A percentile compares a stretch with the other conserved stretches of the same genome.
Evolutionary conservation across 2,888 invertebrate genomes (phyloP).

Genomic region (Idaea dimidiata): DNA sequence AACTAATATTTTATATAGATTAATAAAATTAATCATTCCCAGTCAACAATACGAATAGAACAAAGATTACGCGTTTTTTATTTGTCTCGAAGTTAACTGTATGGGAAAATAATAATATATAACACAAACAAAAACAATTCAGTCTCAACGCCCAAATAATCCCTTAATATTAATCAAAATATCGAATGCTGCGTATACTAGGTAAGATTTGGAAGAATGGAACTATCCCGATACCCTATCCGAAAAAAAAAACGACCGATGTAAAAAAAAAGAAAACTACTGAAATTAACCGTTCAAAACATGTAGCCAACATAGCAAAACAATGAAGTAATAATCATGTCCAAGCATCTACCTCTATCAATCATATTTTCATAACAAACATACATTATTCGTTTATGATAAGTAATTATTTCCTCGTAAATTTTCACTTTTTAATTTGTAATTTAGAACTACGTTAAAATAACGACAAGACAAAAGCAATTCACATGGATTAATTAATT

Average conservation of each 20-base stretch:
- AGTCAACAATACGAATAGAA: conserved; percentile 45
- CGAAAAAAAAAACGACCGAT: conserved; percentile 3
- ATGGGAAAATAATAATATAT: conserved; percentile 73
- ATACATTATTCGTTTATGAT: conserved; percentile 8
- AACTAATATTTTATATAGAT: conserved; percentile 55
- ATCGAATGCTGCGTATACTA: conserved; percentile 11
- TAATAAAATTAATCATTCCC: conserved; percentile 54
- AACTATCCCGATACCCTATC: neutral
- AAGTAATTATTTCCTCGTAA: conserved; percentile 13
- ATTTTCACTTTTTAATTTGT: conserved; percentile 18
- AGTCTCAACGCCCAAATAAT: conserved; percentile 78
- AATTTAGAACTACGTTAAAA: conserved; percentile 22
- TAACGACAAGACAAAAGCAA: conserved; percentile 37
- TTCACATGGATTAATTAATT: conserved; percentile 49
- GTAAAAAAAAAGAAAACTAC: neutral
- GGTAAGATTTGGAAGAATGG: conserved; percentile 3
- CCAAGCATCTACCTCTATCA: conserved; percentile 5
- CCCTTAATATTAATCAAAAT: conserved; percentile 53
- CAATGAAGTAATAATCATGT: conserved; percentile 1
- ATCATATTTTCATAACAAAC: conserved; percentile 2
- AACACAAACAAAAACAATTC: conserved; percentile 79
- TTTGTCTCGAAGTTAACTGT: conserved; percentile 51
- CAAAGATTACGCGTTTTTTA: conserved; percentile 44
- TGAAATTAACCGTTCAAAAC: conserved; percentile 3
- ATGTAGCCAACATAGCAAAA: neutral